Evolutionary conservation across 2,797 vertebrate species (phyloP).

Genomic region (Percopsis omiscomaycus): DNA sequence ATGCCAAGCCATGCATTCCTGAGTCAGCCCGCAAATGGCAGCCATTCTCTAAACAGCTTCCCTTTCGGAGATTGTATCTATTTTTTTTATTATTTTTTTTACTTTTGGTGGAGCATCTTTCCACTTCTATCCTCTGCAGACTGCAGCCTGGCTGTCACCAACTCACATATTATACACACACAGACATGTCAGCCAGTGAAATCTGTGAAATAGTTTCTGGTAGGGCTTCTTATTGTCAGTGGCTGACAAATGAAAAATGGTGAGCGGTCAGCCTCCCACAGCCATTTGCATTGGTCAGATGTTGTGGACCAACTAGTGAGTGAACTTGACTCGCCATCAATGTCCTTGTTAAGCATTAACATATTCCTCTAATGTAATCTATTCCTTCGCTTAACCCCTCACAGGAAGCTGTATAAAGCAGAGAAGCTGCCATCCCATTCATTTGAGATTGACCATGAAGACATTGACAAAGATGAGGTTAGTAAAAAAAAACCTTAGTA

Average conservation of each 20-base stretch:
- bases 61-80: slow-evolving; percentile 29
- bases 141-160: slow-evolving; percentile 54
- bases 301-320: slow-evolving; percentile 18
- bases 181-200: slow-evolving; percentile 48
- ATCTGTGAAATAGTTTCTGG: slow-evolving; percentile 47
- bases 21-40: slow-evolving; percentile 35
- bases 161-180: slow-evolving; percentile 63
- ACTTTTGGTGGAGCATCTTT: slow-evolving; percentile 40
- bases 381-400: slow-evolving; percentile 16
- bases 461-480: slow-evolving; percentile 97
- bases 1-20: slow-evolving; percentile 39
- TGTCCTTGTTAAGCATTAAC: slow-evolving; percentile 1
- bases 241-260: slow-evolving; percentile 50
- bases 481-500: slow-evolving; percentile 47
- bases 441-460: slow-evolving; percentile 97
- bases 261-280: slow-evolving; percentile 43
- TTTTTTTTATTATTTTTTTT: neutral
- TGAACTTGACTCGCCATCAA: slow-evolving; percentile 23
- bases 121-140: slow-evolving; percentile 29
- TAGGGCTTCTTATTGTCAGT: slow-evolving; percentile 52
- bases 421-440: slow-evolving; percentile 95
- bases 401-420: slow-evolving; percentile 86
- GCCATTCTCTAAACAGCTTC: slow-evolving; percentile 39
- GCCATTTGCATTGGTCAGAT: slow-evolving; percentile 27
- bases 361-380: too few species aligned